These are phyloP conservation scores for Branchipolynoe longqiensis DNA, from an alignment of 2,888 invertebrate genomes.

Conservation along the genomic window DNA sequence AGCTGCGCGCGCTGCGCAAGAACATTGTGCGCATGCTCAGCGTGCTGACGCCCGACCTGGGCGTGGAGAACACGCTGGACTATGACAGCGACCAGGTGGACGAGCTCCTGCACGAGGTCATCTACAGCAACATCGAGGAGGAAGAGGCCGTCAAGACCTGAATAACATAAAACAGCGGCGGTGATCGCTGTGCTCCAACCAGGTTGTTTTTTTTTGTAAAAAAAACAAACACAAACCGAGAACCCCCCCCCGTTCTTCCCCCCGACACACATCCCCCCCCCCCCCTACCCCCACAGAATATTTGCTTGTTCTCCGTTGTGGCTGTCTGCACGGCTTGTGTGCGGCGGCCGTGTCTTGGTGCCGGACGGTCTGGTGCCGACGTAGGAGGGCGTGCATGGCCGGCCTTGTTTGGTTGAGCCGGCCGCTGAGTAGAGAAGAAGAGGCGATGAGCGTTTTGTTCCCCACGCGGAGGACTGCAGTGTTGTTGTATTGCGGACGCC, in stretches of 20 bases:
- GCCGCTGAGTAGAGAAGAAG: slow-evolving; percentile 21
- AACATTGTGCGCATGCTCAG: slow-evolving; percentile 81
- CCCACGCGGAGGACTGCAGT: slow-evolving; percentile 28
- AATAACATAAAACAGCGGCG: too few species aligned
- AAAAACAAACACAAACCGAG: too few species aligned
- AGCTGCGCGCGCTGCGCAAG: slow-evolving; percentile 76
- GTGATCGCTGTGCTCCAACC: too few species aligned
- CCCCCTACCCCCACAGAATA: background rate
- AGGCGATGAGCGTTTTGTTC: slow-evolving; percentile 15
- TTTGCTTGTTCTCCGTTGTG: slow-evolving; percentile 41
- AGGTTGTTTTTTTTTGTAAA: too few species aligned
- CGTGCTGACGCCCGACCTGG: slow-evolving; percentile 80
- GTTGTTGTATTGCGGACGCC: slow-evolving; percentile 22
- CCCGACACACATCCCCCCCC: background rate
- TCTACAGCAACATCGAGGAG: slow-evolving; percentile 71
- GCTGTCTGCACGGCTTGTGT: slow-evolving; percentile 51
- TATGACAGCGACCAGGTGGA: slow-evolving; percentile 80
- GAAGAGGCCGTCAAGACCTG: slow-evolving; percentile 55
- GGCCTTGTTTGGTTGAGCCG: background rate
- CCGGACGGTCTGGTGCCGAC: background rate
- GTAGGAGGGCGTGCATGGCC: background rate
- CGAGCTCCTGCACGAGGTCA: slow-evolving; percentile 80
- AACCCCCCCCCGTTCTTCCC: slow-evolving; percentile 3
- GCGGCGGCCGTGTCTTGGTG: background rate
- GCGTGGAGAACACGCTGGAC: slow-evolving; percentile 80